A percentile compares a stretch with the other conserved stretches of the same genome.
phyloP scores from a whole-genome alignment of 2,113 vertebrate genomes.

The Macrotus californicus region DNA sequence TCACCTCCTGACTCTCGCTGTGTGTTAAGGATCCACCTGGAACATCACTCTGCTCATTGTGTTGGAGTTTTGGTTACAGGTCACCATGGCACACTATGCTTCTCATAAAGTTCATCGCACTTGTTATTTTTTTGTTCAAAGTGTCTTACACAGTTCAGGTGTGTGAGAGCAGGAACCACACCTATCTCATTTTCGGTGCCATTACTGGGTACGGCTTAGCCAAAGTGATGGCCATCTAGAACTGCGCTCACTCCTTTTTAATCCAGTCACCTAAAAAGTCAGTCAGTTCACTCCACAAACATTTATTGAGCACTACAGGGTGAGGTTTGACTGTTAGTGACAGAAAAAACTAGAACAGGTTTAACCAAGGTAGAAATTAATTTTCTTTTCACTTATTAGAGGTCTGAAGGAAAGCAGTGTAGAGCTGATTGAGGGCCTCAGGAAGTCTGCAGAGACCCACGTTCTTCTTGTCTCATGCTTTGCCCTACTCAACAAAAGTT shows the following conservation, averaged over 20 bases:
- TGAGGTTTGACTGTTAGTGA: not conserved
- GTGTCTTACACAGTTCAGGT: not conserved
- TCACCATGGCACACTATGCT: not conserved
- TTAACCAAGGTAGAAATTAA: not conserved
- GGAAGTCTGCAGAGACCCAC: not conserved
- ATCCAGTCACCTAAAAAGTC: not conserved
- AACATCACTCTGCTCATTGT: not conserved
- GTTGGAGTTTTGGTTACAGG: not conserved
- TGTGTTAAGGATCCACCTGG: not conserved
- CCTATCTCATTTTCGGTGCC: not conserved
- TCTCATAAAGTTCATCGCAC: not conserved
- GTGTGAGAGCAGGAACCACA: too few species aligned
- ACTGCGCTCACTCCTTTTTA: not conserved
- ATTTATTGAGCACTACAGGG: not conserved
- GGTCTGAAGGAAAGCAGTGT: not conserved
- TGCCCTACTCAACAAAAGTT: not conserved
- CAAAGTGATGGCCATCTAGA: not conserved
- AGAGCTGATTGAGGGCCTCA: not conserved
- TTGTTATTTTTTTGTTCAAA: not conserved
- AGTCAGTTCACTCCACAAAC: not conserved
- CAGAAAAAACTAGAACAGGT: not conserved
- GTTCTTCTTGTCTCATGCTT: not conserved
- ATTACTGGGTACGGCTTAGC: not conserved
- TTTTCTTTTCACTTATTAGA: not conserved
- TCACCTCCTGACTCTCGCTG: not conserved